These are phyloP conservation scores for Campylomormyrus tamandua DNA, from an alignment of 2,113 vertebrate genomes.

Conservation along the genomic window DNA sequence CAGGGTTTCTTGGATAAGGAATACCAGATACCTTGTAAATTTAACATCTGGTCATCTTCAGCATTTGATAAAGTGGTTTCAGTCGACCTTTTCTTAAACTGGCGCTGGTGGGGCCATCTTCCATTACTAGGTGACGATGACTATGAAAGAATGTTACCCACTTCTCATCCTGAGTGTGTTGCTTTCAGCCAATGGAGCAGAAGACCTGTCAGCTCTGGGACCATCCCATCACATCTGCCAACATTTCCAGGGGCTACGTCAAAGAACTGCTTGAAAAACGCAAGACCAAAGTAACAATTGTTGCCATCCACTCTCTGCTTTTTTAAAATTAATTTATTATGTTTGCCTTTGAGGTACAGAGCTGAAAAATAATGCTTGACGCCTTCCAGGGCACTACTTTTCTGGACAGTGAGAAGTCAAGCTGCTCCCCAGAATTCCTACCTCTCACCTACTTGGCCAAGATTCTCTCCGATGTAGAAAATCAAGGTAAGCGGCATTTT, in stretches of 20 bases:
- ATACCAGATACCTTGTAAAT: not conserved
- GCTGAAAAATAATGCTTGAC: slow-evolving; percentile 15
- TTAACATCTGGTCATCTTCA: not conserved
- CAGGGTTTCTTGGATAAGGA: not conserved
- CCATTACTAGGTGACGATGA: not conserved
- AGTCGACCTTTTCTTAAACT: not conserved
- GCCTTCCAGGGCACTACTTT: slow-evolving; percentile 57
- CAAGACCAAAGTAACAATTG: slow-evolving; percentile 60
- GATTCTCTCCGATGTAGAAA: slow-evolving; percentile 70
- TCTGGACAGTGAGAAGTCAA: slow-evolving; percentile 49
- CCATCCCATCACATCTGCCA: slow-evolving; percentile 74
- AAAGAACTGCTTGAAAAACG: slow-evolving; percentile 63
- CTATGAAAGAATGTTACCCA: not conserved
- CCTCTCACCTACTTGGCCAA: slow-evolving; percentile 79
- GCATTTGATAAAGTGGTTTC: not conserved
- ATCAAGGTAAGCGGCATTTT: slow-evolving; percentile 57
- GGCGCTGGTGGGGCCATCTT: not conserved
- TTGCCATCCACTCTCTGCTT: not conserved
- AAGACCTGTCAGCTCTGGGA: slow-evolving; percentile 76
- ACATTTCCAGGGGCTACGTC: slow-evolving; percentile 75
- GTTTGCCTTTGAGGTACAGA: not conserved
- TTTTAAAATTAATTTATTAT: not conserved
- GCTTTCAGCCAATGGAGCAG: slow-evolving; percentile 62
- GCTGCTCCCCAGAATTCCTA: slow-evolving; percentile 71
- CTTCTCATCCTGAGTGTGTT: slow-evolving; percentile 31